Conservation (phyloP, 2,888 invertebrate genomes). For the Salpingus planirostris region DNA sequence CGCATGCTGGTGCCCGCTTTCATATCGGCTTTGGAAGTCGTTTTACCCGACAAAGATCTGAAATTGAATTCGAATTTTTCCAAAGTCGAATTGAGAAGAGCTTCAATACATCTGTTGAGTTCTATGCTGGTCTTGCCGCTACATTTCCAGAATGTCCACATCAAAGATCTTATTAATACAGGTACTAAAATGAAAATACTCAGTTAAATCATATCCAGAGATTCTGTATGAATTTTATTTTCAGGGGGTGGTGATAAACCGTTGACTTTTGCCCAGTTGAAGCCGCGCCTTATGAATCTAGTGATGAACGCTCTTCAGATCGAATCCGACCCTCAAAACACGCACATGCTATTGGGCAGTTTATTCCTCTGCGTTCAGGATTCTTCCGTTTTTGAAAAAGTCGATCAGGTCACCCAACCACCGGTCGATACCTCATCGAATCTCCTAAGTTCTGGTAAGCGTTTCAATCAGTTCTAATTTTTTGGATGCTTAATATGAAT, state of each 20-base stretch:
- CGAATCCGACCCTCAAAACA: constrained; percentile 77
- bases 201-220: too few relatives aligned
- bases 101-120: constrained; percentile 83
- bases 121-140: constrained; percentile 89
- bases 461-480: too few relatives aligned
- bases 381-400: constrained; percentile 65
- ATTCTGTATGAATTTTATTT: too few relatives aligned
- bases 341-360: constrained; percentile 79
- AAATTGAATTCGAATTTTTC: constrained; percentile 66
- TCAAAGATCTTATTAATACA: constrained; percentile 59
- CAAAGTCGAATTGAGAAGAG: constrained; percentile 73
- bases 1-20: constrained; percentile 85
- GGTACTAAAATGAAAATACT: too few relatives aligned
- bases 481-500: too few relatives aligned
- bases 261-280: constrained; percentile 58
- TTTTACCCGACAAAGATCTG: constrained; percentile 78
- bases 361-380: constrained; percentile 71
- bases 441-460: constrained; percentile 61
- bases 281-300: constrained; percentile 68
- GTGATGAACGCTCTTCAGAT: constrained; percentile 75
- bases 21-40: constrained; percentile 81
- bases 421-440: constrained; percentile 49
- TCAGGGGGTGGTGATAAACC: too few relatives aligned
- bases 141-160: constrained; percentile 74
- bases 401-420: constrained; percentile 53